Base-by-base conservation (phyloP, 2,888 invertebrate species). In the Tiphia femorata region DNA sequence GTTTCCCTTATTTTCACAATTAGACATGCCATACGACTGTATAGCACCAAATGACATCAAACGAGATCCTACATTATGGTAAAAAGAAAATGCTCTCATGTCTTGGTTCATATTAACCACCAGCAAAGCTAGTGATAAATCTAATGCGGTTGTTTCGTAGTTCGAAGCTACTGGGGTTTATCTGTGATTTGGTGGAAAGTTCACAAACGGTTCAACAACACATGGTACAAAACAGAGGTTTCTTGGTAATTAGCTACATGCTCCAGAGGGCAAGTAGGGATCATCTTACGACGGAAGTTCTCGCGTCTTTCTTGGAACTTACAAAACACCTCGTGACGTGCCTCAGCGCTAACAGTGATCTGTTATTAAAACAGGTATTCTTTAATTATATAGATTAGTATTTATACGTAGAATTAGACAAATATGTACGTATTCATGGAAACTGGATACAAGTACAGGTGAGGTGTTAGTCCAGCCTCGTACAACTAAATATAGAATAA, bases 151-250 rank as follows among this genome's bases (percentile, higher is more conserved):
- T 21, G 7, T 38, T 52, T 5, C 8, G 23, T 61, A 94, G 97
- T 88, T 96, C 96, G 47, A 97, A 97, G 83, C 88, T 99, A 64
- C 89, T 99, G 84, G 95, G 96, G 62, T 96, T 99, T 86, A 95
- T 99, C 76, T 97, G 97, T 84, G 97, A 98, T 80, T 87, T 99
- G 80, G 94, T 99, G 70, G 97, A 97, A 84, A 95, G 95, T 37
- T 98, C 98, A 72, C 93, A 95, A 81, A 97, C 97, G 30, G 97
- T 98, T 57, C 99, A 99, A 83, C 98, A 99, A 83, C 99, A 99
- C 84, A 96, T 99, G 94, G 94, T 98, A 84, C 98, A 98, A 85
- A 97, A 97, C 84, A 92, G 97, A 74, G 99, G 98, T 58, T 98
- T 99, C 86, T 89, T 99, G 76, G 97, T 99, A 65, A 97, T 99